Conservation (phyloP, 2,888 invertebrate species). For the Chloroclysta siterata region DNA sequence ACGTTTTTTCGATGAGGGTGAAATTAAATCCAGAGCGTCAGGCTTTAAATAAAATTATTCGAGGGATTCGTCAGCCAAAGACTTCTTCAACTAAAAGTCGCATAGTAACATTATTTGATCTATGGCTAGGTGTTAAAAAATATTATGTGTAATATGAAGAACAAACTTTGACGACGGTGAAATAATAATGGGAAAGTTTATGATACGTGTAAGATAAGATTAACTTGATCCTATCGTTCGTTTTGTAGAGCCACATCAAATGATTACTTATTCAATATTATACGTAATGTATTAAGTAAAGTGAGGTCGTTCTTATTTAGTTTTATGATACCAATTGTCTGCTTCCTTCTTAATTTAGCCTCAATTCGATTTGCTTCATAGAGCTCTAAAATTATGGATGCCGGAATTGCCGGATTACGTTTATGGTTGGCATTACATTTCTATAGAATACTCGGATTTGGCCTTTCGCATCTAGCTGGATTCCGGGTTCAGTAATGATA, state of each 20-base stretch:
- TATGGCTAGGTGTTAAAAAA: too few relatives aligned
- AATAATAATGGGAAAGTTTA: conserved; percentile 23
- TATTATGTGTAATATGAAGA: background rate
- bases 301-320: conserved; percentile 24
- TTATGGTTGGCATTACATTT: conserved; percentile 31
- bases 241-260: conserved; percentile 7
- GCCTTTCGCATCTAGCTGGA: conserved; percentile 27
- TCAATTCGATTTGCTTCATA: conserved; percentile 27
- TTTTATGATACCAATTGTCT: conserved; percentile 25
- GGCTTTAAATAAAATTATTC: background rate
- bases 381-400: conserved; percentile 18
- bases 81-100: background rate
- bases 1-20: background rate
- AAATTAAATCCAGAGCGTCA: background rate
- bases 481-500: conserved; percentile 40
- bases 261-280: conserved; percentile 6
- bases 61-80: background rate
- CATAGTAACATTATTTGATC: too few relatives aligned
- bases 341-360: conserved; percentile 29
- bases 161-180: conserved; percentile 1
- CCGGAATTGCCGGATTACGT: conserved; percentile 26
- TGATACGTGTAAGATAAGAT: conserved; percentile 12
- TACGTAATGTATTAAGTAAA: conserved; percentile 16
- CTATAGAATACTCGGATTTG: conserved; percentile 32
- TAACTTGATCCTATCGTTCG: conserved; percentile 9